Conservation (phyloP, 1,140 invertebrate species). For the Coboldia fuscipes region DNA sequence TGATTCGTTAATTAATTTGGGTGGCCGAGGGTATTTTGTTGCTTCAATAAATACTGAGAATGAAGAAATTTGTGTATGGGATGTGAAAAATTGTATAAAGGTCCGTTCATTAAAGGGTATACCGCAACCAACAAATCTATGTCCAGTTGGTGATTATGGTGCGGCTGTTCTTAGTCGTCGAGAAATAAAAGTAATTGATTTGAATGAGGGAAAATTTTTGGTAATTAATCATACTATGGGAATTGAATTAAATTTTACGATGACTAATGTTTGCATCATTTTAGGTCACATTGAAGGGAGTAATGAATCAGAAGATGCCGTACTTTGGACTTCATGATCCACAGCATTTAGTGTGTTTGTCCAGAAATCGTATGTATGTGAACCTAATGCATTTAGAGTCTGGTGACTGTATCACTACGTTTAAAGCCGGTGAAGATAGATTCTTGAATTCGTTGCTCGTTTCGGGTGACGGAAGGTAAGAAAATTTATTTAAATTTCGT, state of each 20-base stretch:
- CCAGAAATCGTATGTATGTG: conserved; percentile 74
- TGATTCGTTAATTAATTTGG: conserved; percentile 16
- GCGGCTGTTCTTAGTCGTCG: conserved; percentile 61
- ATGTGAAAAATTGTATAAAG: conserved; percentile 33
- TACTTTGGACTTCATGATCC: conserved; percentile 64
- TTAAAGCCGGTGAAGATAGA: conserved; percentile 70
- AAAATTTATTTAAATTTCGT: too few relatives aligned
- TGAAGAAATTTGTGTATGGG: conserved; percentile 62
- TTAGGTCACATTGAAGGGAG: conserved; percentile 44
- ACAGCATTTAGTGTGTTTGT: conserved; percentile 56
- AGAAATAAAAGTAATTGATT: conserved; percentile 56
- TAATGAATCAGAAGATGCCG: conserved; percentile 86
- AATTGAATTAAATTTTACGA: too few relatives aligned
- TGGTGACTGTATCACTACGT: conserved; percentile 67
- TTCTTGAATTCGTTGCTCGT: conserved; percentile 74
- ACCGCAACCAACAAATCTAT: conserved; percentile 41
- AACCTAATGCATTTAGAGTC: conserved; percentile 64
- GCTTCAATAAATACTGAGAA: conserved; percentile 46
- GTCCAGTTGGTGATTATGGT: conserved; percentile 44
- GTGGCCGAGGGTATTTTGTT: conserved; percentile 30
- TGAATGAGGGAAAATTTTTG: conserved; percentile 39
- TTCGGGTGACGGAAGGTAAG: conserved; percentile 59
- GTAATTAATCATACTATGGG: conserved; percentile 6
- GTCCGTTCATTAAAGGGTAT: conserved; percentile 46
- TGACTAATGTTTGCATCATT: not conserved